A percentile compares a stretch with the other conserved stretches of the same genome.
These are phyloP conservation scores for Oeneis ivallda DNA, from an alignment of 2,888 invertebrate genomes.

Conservation along the genomic window DNA sequence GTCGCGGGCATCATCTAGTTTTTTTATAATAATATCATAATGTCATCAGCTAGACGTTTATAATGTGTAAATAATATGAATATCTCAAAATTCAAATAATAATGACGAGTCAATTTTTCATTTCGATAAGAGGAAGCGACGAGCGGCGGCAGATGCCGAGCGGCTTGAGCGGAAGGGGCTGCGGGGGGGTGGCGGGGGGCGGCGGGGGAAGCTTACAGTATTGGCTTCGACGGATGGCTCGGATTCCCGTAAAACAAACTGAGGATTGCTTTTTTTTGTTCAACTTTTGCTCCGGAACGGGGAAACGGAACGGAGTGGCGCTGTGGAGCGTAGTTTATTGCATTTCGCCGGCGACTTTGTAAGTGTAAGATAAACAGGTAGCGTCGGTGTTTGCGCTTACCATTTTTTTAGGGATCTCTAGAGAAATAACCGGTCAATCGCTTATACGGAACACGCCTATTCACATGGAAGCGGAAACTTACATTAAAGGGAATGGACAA, in stretches of 20 bases:
- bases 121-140: slow-evolving; percentile 34
- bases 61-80: slow-evolving; percentile 8
- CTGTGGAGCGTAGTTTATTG: slow-evolving; percentile 28
- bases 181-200: neutral
- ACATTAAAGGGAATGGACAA: no score
- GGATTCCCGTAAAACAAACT: slow-evolving; percentile 35
- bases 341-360: slow-evolving; percentile 29
- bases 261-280: slow-evolving; percentile 32
- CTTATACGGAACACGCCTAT: no score
- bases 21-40: no score
- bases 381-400: slow-evolving; percentile 3
- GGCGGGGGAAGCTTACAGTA: slow-evolving; percentile 14
- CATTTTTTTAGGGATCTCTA: neutral
- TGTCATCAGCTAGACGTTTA: no score
- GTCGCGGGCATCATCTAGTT: neutral
- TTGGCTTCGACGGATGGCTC: slow-evolving; percentile 35
- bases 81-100: slow-evolving; percentile 29
- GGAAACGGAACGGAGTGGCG: slow-evolving; percentile 18
- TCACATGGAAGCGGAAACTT: no score
- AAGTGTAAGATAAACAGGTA: slow-evolving; percentile 26
- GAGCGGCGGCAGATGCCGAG: slow-evolving; percentile 31
- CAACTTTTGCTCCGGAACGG: slow-evolving; percentile 21
- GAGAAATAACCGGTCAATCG: no score
- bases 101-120: slow-evolving; percentile 34
- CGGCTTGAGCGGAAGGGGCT: neutral